Evolutionary conservation across 2,888 invertebrate species (phyloP).

Genomic region (Leucozona laternaria): DNA sequence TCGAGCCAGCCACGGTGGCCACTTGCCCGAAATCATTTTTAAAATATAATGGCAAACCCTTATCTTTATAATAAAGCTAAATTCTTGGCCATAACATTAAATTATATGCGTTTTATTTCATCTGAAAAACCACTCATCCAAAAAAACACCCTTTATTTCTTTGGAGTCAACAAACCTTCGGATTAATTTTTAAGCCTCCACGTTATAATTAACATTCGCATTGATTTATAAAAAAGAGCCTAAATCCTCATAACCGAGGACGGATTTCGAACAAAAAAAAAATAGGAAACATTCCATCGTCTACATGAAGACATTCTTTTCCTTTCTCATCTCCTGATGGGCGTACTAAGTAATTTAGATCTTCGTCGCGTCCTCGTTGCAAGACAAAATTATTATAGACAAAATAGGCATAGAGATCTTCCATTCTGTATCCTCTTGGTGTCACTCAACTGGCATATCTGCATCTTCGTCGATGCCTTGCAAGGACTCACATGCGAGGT

Average conservation of each 20-base stretch:
- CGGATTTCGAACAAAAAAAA: background rate
- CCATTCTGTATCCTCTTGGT: constrained; percentile 25
- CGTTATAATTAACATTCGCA: background rate
- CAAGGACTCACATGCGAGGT: constrained; percentile 37
- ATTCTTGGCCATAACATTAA: too few relatives aligned
- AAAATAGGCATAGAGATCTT: constrained; percentile 41
- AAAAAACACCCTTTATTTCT: too few relatives aligned
- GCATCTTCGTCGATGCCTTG: constrained; percentile 30
- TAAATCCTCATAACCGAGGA: background rate
- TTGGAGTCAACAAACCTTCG: background rate
- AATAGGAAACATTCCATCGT: background rate
- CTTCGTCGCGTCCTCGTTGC: background rate
- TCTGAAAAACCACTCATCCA: too few relatives aligned
- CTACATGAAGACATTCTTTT: background rate
- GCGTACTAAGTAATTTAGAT: constrained; percentile 36
- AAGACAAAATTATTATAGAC: constrained; percentile 26
- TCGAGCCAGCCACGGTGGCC: too few relatives aligned
- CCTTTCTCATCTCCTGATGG: constrained; percentile 55
- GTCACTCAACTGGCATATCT: constrained; percentile 52
- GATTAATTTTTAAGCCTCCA: background rate
- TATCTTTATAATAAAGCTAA: too few relatives aligned
- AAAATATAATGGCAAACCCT: too few relatives aligned
- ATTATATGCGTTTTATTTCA: too few relatives aligned
- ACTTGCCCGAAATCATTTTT: too few relatives aligned
- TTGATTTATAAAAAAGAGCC: constrained; percentile 7